Evolutionary conservation across 2,113 vertebrate species (phyloP).

Genomic region (Probosciger aterrimus): DNA sequence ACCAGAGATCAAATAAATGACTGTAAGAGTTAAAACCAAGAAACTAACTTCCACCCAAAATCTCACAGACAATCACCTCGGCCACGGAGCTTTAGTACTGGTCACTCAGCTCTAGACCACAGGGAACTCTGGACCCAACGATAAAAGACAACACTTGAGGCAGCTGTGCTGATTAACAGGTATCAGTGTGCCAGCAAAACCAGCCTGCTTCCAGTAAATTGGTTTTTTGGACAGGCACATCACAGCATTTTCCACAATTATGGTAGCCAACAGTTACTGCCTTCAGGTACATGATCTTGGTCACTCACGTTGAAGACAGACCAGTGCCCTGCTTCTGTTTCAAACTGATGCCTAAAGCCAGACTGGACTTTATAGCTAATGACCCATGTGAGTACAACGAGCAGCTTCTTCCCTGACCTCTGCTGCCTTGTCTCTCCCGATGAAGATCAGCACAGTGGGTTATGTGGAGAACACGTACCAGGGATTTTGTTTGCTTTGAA

Average conservation of each 20-base stretch:
- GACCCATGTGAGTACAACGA: neutral
- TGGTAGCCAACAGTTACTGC: rapidly evolving
- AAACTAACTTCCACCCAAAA: neutral
- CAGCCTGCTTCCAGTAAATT: neutral
- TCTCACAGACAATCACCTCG: neutral
- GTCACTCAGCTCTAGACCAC: neutral
- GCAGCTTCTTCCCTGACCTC: neutral
- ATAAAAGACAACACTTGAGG: neutral
- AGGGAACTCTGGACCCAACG: neutral
- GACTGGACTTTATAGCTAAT: neutral
- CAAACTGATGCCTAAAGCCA: neutral
- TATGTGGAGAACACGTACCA: neutral
- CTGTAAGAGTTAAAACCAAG: neutral
- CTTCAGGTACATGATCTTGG: rapidly evolving
- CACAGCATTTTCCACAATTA: neutral
- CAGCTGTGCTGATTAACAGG: neutral
- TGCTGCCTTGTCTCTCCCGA: neutral
- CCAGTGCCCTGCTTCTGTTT: neutral
- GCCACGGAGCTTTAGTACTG: neutral
- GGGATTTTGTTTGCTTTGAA: neutral
- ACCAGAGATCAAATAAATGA: neutral
- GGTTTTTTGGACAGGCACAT: neutral
- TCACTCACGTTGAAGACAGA: neutral
- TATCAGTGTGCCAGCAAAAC: neutral
- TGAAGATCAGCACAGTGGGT: neutral